These are phyloP conservation scores for Sebastes taczanowskii DNA, from an alignment of 2,797 vertebrate genomes.

Conservation along the genomic window DNA sequence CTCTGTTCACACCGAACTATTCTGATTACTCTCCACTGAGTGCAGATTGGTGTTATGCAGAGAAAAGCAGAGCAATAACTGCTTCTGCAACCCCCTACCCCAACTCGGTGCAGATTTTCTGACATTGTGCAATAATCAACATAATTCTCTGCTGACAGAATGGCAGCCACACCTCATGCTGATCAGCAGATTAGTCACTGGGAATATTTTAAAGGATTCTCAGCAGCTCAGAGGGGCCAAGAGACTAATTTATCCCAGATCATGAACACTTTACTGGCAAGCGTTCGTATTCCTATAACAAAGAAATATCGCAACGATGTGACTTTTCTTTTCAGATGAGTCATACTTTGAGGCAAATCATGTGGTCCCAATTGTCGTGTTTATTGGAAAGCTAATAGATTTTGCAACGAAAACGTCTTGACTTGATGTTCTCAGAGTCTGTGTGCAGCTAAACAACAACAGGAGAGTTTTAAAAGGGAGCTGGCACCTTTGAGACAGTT, in stretches of 20 bases:
- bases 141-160: slow-evolving; percentile 70
- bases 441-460: slow-evolving; percentile 7
- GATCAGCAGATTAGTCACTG: slow-evolving; percentile 70
- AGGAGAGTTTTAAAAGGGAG: slow-evolving; percentile 18
- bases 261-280: slow-evolving; percentile 25
- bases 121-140: slow-evolving; percentile 70
- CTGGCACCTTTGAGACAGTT: slow-evolving; percentile 27
- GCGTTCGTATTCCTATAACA: slow-evolving; percentile 14
- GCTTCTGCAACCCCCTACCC: not conserved
- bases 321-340: slow-evolving; percentile 41
- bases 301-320: slow-evolving; percentile 41
- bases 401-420: slow-evolving; percentile 5
- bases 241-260: slow-evolving; percentile 64
- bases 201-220: slow-evolving; percentile 60
- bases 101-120: slow-evolving; percentile 35
- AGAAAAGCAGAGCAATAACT: slow-evolving; percentile 30
- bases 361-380: slow-evolving; percentile 41
- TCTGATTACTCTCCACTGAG: slow-evolving; percentile 35
- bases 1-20: slow-evolving; percentile 32
- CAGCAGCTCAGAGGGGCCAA: slow-evolving; percentile 38
- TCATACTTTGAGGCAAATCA: slow-evolving; percentile 38
- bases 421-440: slow-evolving; percentile 15
- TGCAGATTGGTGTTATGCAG: slow-evolving; percentile 25
- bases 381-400: slow-evolving; percentile 40
- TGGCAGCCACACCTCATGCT: slow-evolving; percentile 65